Percentiles rank a stretch among this genome's conserved stretches.
Conservation (phyloP, 1,140 invertebrate genomes). For the Apolygus lucorum region DNA sequence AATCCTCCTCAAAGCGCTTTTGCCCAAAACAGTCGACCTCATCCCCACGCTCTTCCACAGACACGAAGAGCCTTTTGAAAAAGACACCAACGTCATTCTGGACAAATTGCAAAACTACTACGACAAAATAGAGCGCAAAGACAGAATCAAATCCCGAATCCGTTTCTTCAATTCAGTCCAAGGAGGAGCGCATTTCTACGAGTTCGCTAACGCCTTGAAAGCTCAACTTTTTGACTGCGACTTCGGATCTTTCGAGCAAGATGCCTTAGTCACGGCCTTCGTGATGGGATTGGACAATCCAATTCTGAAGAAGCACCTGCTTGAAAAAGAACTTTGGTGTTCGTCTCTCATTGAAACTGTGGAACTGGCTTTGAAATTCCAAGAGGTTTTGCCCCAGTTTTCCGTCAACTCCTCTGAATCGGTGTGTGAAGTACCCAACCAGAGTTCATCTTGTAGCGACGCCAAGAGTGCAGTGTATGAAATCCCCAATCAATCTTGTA, state of each 20-base stretch:
- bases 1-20: not conserved
- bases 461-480: too few species aligned
- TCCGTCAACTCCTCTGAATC: too few species aligned
- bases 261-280: not conserved
- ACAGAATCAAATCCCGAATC: not conserved
- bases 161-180: not conserved
- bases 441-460: too few species aligned
- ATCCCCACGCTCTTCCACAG: not conserved
- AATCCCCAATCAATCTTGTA: too few species aligned
- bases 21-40: not conserved
- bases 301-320: not conserved
- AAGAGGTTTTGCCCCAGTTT: not conserved
- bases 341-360: not conserved
- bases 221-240: not conserved
- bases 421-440: too few species aligned
- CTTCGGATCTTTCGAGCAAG: not conserved
- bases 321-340: not conserved
- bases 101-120: not conserved
- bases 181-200: not conserved
- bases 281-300: not conserved
- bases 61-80: not conserved
- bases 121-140: not conserved
- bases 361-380: not conserved
- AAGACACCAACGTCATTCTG: not conserved
- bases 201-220: not conserved